Evolutionary conservation across 2,888 invertebrate species (phyloP).

Genomic region (Tortrix viridana): DNA sequence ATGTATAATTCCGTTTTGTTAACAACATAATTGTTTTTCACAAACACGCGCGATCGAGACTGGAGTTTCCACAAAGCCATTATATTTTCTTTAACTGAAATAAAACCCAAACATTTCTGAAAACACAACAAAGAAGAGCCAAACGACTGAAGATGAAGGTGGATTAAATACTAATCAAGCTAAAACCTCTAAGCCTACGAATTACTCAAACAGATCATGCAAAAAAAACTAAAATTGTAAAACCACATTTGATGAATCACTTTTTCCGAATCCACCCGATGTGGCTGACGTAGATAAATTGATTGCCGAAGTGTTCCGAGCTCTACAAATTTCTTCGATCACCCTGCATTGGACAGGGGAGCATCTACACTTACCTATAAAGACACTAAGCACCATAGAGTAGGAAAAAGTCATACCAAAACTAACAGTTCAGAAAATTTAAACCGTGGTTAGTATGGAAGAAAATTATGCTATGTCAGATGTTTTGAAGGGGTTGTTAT

Average conservation of each 20-base stretch:
- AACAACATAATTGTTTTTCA: no score
- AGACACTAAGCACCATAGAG: slow-evolving; percentile 23
- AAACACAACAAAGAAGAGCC: no score
- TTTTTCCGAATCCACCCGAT: slow-evolving; percentile 37
- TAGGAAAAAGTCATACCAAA: slow-evolving; percentile 1
- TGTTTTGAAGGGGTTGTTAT: slow-evolving; percentile 17
- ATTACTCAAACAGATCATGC: slow-evolving; percentile 22
- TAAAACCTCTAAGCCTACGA: slow-evolving; percentile 18
- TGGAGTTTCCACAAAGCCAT: no score
- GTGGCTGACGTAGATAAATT: slow-evolving; percentile 38
- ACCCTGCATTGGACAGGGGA: slow-evolving; percentile 37
- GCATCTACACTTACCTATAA: slow-evolving; percentile 22
- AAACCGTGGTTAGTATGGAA: neutral
- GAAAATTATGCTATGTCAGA: slow-evolving; percentile 20
- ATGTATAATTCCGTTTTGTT: no score
- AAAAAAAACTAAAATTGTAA: slow-evolving; percentile 36
- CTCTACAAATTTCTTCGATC: slow-evolving; percentile 41
- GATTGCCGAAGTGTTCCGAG: slow-evolving; percentile 38
- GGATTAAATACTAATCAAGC: neutral
- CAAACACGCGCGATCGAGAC: no score
- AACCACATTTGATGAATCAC: slow-evolving; percentile 39
- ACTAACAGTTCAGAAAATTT: neutral
- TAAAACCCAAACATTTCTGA: no score
- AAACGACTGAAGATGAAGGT: no score
- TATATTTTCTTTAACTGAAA: no score